Conservation (phyloP, 2,113 vertebrate genomes). For the Puma concolor region DNA sequence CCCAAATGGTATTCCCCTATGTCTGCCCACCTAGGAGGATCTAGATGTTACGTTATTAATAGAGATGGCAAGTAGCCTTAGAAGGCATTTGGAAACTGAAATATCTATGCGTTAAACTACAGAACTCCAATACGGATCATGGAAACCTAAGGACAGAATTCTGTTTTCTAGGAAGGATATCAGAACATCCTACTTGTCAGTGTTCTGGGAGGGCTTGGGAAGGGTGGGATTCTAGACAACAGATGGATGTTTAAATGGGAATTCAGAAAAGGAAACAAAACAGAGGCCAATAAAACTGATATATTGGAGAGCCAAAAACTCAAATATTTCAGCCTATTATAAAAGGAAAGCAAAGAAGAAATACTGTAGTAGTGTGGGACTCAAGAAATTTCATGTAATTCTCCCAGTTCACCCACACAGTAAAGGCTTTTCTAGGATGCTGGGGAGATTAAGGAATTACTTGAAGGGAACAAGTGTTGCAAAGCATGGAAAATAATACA, state of each 20-base stretch:
- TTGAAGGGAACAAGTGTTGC: not conserved
- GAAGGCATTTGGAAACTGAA: not conserved
- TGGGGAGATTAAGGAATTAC: not conserved
- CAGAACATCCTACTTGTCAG: not conserved
- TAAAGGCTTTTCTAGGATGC: not conserved
- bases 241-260: not conserved
- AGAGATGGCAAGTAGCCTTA: not conserved
- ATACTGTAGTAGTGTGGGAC: not conserved
- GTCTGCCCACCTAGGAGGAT: not conserved
- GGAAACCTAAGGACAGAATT: not conserved
- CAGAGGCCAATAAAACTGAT: too few species aligned
- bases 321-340: too few species aligned
- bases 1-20: not conserved
- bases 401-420: not conserved
- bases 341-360: too few species aligned
- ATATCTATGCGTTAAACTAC: not conserved
- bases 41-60: not conserved
- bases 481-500: not conserved
- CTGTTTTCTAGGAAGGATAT: not conserved
- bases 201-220: not conserved
- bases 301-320: too few species aligned
- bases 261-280: not conserved
- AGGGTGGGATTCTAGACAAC: not conserved
- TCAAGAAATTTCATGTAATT: not conserved
- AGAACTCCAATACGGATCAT: not conserved